phyloP scores from a whole-genome alignment of 1,140 invertebrate genomes.

The Nephila pilipes region DNA sequence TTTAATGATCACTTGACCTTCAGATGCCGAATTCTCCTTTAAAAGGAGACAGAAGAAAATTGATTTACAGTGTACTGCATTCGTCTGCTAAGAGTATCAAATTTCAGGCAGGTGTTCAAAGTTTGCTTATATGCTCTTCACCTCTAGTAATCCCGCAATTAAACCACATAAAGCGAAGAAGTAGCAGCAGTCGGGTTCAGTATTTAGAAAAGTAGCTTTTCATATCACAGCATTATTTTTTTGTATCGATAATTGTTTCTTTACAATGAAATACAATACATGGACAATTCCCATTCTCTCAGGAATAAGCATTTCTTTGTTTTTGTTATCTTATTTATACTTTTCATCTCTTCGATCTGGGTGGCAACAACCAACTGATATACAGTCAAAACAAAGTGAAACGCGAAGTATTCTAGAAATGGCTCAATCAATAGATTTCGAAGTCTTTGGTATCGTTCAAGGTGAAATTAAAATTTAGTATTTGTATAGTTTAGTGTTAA shows the following conservation, averaged over 20 bases:
- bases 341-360: background rate
- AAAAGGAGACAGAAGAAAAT: background rate
- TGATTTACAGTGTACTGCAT: background rate
- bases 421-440: conserved; percentile 60
- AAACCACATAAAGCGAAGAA: background rate
- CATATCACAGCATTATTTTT: background rate
- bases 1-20: too few species aligned
- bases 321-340: conserved; percentile 24
- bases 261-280: background rate
- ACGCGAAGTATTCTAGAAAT: conserved; percentile 57
- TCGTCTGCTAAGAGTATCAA: background rate
- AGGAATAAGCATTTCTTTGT: conserved; percentile 23
- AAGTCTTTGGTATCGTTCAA: conserved; percentile 71
- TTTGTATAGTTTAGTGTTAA: background rate
- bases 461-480: conserved; percentile 13
- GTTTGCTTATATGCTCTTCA: background rate
- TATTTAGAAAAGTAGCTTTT: too few species aligned
- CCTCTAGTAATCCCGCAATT: background rate
- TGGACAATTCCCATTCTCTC: conserved; percentile 13
- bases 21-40: background rate
- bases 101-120: background rate
- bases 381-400: conserved; percentile 10
- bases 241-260: background rate
- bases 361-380: conserved; percentile 24
- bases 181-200: background rate